Conservation (phyloP, 2,113 vertebrate species). For the Brevimyrus niger region DNA sequence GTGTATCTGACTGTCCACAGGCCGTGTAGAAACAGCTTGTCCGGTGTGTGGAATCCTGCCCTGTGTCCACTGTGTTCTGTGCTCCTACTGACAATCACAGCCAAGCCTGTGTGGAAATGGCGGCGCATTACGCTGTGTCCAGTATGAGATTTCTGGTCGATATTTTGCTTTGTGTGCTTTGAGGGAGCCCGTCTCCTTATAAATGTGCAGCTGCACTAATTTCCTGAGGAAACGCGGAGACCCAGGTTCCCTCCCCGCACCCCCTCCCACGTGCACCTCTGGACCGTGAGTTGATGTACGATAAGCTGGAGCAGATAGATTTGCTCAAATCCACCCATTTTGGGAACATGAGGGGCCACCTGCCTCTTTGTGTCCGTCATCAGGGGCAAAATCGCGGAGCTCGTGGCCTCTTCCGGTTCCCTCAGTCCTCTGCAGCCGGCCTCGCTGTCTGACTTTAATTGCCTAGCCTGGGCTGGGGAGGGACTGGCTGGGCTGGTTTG, state of each 20-base stretch:
- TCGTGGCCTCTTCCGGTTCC: neutral
- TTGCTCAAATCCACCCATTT: neutral
- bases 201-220: neutral
- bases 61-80: neutral
- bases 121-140: neutral
- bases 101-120: neutral
- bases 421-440: neutral
- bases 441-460: neutral
- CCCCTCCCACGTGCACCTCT: neutral
- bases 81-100: neutral
- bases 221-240: neutral
- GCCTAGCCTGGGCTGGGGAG: neutral
- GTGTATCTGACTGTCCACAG: neutral
- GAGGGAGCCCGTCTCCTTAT: neutral
- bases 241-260: too few relatives aligned
- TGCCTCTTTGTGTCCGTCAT: neutral
- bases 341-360: neutral
- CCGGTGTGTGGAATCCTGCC: neutral
- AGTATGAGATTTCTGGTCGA: neutral
- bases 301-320: neutral
- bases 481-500: neutral
- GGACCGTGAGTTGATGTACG: neutral
- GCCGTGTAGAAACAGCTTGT: neutral
- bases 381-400: neutral
- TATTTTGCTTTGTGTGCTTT: neutral